A percentile compares a stretch with the other conserved stretches of the same genome.
These are phyloP conservation scores for Takifugu rubripes DNA, from an alignment of 2,797 vertebrate genomes.

Conservation along the genomic window DNA sequence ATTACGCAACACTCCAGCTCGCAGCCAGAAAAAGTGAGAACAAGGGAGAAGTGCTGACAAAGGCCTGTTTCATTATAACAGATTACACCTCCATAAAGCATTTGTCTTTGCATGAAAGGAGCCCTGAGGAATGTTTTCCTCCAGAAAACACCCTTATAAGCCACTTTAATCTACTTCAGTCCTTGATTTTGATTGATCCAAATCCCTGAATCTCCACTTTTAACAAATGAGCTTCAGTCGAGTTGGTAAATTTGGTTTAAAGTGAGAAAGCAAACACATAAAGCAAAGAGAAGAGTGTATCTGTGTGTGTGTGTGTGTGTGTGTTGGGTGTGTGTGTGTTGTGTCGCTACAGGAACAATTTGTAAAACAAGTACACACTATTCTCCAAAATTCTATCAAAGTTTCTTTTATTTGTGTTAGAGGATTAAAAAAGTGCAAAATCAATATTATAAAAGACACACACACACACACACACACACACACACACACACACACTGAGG, in stretches of 20 bases:
- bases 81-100: constrained; percentile 47
- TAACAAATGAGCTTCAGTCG: constrained; percentile 20
- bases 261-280: not conserved
- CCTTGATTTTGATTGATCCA: constrained; percentile 28
- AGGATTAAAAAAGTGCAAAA: not conserved
- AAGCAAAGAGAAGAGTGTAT: constrained; percentile 3
- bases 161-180: constrained; percentile 34
- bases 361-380: not conserved
- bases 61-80: constrained; percentile 35
- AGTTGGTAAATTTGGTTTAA: constrained; percentile 5
- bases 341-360: constrained; percentile 5
- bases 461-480: no score
- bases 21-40: constrained; percentile 32
- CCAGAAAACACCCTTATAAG: constrained; percentile 33
- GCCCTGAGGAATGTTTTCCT: constrained; percentile 30
- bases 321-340: not conserved
- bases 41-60: constrained; percentile 37
- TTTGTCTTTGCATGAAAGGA: constrained; percentile 22
- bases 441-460: no score
- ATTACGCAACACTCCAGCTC: constrained; percentile 41
- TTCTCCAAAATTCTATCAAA: no score
- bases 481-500: no score
- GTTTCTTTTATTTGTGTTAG: no score
- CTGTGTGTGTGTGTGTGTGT: not conserved
- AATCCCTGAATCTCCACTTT: constrained; percentile 16